These are phyloP conservation scores for Tolmerus cingulatus DNA, from an alignment of 2,888 invertebrate genomes.

Conservation along the genomic window DNA sequence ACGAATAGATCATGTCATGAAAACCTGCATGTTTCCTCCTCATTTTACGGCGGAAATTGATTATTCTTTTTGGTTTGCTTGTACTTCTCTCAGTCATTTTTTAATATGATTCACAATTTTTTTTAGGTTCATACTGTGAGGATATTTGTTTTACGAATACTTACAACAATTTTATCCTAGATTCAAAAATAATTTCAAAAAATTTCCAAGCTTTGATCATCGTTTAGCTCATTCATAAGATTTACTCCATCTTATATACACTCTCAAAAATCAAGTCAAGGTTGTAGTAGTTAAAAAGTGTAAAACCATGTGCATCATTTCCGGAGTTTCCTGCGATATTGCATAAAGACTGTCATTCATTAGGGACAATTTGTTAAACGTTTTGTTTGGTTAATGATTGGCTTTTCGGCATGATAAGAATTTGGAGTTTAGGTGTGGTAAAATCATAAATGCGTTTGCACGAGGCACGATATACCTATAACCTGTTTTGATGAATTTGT, in stretches of 20 bases:
- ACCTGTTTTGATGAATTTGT: background rate
- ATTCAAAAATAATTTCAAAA: background rate
- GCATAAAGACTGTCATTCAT: background rate
- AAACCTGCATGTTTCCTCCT: background rate
- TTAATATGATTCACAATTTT: background rate
- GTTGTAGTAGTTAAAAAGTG: background rate
- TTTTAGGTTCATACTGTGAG: background rate
- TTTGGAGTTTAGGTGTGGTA: background rate
- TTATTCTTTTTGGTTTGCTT: background rate
- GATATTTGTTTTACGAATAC: background rate
- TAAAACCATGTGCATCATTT: background rate
- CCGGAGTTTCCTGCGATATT: background rate
- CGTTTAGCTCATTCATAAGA: background rate
- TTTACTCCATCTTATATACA: background rate
- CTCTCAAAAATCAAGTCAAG: background rate
- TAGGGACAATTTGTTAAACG: background rate
- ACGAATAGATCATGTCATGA: background rate
- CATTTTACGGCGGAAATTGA: background rate
- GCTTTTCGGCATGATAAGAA: background rate
- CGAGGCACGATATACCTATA: background rate
- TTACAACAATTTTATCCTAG: too few species aligned
- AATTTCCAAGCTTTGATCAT: background rate
- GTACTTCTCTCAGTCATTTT: background rate
- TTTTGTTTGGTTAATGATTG: background rate
- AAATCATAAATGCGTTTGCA: background rate